Evolutionary conservation across 2,888 invertebrate species (phyloP).

Genomic region (Epistrophe grossulariae): DNA sequence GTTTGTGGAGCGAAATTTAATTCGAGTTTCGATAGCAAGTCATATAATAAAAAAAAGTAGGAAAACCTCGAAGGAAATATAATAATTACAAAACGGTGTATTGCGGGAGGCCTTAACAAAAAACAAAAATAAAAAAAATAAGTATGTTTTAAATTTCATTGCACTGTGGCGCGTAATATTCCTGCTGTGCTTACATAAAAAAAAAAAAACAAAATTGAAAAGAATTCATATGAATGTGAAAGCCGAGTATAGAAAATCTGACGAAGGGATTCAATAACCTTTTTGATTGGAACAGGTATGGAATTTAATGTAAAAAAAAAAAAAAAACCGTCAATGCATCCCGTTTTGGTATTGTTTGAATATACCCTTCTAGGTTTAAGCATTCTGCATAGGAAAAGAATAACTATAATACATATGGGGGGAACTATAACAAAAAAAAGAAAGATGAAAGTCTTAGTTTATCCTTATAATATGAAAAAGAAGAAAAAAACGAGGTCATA

Average conservation of each 20-base stretch:
- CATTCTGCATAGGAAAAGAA: background rate
- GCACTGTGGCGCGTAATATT: constrained; percentile 33
- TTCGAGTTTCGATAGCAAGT: constrained; percentile 70
- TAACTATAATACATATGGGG: constrained; percentile 30
- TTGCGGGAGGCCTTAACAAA: constrained; percentile 70
- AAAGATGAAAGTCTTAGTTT: constrained; percentile 34
- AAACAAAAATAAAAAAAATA: too few relatives aligned
- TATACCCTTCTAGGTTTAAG: constrained; percentile 41
- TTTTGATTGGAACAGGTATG: constrained; percentile 74
- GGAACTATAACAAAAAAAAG: constrained; percentile 16
- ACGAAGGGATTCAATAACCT: constrained; percentile 70
- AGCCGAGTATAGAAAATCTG: constrained; percentile 12
- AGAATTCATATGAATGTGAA: constrained; percentile 63
- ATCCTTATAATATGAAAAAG: constrained; percentile 21
- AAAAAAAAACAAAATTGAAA: constrained; percentile 16
- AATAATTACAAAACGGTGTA: constrained; percentile 71
- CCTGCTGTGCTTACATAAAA: constrained; percentile 62
- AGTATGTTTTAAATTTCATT: constrained; percentile 70
- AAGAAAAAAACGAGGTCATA: constrained; percentile 56
- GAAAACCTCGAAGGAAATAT: constrained; percentile 43
- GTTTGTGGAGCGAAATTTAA: constrained; percentile 75
- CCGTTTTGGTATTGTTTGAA: constrained; percentile 67
- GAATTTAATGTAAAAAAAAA: constrained; percentile 1
- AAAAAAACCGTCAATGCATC: constrained; percentile 51
- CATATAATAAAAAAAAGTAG: constrained; percentile 41